Conservation (phyloP, 64 coral and sea anemone genomes). For the Stylophora pistillata region DNA sequence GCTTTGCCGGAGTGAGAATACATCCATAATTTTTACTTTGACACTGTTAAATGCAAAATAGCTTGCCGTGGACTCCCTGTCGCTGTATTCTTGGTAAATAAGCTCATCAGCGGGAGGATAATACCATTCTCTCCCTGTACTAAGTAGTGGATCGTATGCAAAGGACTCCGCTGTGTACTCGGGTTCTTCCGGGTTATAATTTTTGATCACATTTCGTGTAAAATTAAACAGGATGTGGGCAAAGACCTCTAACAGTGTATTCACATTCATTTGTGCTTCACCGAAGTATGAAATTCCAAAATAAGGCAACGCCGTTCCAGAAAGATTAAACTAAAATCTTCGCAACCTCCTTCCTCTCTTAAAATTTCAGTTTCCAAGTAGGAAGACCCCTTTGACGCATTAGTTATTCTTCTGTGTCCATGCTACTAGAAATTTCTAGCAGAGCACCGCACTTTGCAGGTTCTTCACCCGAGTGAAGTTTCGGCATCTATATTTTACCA, state of each 20-base stretch:
- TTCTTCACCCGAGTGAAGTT: too few species aligned
- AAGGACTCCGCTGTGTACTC: background rate
- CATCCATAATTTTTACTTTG: background rate
- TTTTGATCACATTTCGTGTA: background rate
- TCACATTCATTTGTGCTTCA: background rate
- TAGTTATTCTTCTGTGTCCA: too few species aligned
- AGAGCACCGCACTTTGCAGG: too few species aligned
- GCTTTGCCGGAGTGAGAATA: background rate
- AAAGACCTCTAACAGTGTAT: background rate
- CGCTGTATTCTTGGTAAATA: background rate
- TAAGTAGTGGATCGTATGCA: background rate
- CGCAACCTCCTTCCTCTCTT: too few species aligned
- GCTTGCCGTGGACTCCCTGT: background rate
- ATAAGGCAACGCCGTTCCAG: too few species aligned
- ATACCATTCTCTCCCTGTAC: background rate
- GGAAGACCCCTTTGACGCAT: too few species aligned
- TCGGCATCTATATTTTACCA: too few species aligned
- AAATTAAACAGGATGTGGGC: background rate
- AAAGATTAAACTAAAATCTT: too few species aligned
- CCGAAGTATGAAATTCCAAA: too few species aligned
- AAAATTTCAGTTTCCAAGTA: too few species aligned
- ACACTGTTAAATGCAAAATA: background rate
- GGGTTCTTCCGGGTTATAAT: background rate
- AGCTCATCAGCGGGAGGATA: background rate
- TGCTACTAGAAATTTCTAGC: too few species aligned